Base-by-base conservation (phyloP, 2,888 invertebrate genomes). In the Drosophila mercatorum region DNA sequence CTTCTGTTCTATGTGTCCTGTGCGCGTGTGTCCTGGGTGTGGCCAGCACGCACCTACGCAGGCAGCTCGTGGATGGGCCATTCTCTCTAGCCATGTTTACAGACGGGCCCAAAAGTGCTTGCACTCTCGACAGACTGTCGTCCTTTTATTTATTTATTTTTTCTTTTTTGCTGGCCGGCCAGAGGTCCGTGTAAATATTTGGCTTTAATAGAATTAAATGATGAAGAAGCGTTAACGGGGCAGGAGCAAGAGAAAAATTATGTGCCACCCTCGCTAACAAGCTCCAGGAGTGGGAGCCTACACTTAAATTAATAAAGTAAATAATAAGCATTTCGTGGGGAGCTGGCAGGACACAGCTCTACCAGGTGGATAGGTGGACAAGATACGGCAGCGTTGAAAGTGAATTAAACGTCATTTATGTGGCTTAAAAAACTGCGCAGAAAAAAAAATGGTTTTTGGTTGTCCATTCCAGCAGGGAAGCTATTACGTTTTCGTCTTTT, bases 261-360 rank as follows among this genome's bases (percentile, higher is more conserved):
- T 82, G 84, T 79, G 59, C 80, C 76, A 82, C 41, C 71, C 65
- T 57, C 62, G 22, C 63, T 38, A 55, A 64, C 68, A 71, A 73
- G 65, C 55, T 49, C 17, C 41, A 43, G 44, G 14, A 40, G 47
- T 43, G 41, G 71, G 65, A 56, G 75, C 36, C 64, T 26, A 63
- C 87, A 91, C 88, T 91, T 88, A 91, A 90, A 91, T 91, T 91
- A 91, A 90, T 89, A 85, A 89, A 91, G 87, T 88, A 83, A 91
- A 91, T 88, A 91, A 83, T 83, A 80, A 80, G 80, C 64, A 81
- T 78, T 88, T 82, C 80, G 76, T 65, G 68, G 12, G 65, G 44
- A 60, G 53, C 65, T 17, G 44, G 41, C 60, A 26, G 44, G 41
- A 40, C 26, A 28, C 28, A 11, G 38, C 28, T 26, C 47, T 34